Conservation (phyloP, 2,888 invertebrate genomes). For the Argyra leucocephala region DNA sequence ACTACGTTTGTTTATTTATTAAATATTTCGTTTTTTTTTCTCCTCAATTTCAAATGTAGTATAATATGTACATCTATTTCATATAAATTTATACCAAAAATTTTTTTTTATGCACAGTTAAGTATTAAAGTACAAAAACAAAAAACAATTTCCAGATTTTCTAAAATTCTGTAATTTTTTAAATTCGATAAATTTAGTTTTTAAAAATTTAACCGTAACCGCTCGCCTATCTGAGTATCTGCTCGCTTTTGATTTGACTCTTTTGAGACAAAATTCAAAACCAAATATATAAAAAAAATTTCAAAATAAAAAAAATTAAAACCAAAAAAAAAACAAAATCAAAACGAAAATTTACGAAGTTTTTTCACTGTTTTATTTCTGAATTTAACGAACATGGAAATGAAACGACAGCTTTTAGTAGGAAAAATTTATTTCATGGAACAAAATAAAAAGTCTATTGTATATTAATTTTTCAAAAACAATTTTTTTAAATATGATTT, state of each 20-base stretch:
- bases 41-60: not conserved
- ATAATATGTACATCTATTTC: not conserved
- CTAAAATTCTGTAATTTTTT: too few relatives aligned
- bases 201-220: not conserved
- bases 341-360: conserved; percentile 6
- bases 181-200: not conserved
- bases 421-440: conserved; percentile 1
- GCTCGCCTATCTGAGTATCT: not conserved
- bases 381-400: conserved; percentile 3
- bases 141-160: not conserved
- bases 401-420: not conserved
- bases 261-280: not conserved
- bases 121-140: not conserved
- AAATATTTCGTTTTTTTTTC: not conserved
- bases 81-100: not conserved
- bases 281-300: not conserved
- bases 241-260: too few relatives aligned
- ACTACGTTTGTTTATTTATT: too few relatives aligned
- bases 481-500: too few relatives aligned
- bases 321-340: not conserved
- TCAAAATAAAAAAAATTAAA: not conserved
- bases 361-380: not conserved
- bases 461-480: not conserved
- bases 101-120: not conserved
- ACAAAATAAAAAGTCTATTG: not conserved